A percentile compares a stretch with the other conserved stretches of the same genome.
Conservation (phyloP, 2,797 vertebrate genomes). For the Tokudaia muenninki region DNA sequence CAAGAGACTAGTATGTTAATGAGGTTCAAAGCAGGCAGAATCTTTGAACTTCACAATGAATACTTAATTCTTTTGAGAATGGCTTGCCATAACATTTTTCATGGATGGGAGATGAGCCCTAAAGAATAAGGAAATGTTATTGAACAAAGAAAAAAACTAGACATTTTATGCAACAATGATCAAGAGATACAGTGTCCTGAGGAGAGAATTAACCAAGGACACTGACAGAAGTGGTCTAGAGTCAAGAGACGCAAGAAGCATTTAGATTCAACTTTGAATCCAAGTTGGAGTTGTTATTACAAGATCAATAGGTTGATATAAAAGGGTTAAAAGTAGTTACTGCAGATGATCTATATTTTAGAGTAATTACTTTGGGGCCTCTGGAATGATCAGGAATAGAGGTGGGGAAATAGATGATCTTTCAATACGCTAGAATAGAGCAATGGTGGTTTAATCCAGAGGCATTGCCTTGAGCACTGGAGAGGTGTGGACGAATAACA, state of each 20-base stretch:
- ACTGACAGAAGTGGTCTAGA: background rate
- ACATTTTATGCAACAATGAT: background rate
- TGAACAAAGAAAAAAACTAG: background rate
- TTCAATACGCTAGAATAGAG: background rate
- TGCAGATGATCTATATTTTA: background rate
- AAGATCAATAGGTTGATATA: background rate
- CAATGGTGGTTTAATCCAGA: background rate
- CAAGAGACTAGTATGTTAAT: constrained; percentile 6
- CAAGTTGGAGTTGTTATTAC: background rate
- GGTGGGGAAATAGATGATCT: background rate
- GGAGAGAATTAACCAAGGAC: background rate
- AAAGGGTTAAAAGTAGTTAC: background rate
- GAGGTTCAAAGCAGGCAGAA: background rate
- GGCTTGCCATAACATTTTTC: background rate
- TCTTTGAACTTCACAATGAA: background rate
- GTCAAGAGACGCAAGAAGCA: background rate
- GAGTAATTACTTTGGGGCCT: background rate
- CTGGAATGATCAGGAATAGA: background rate
- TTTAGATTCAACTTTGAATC: background rate
- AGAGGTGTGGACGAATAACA: background rate
- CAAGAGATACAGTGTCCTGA: background rate
- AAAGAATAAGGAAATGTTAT: background rate
- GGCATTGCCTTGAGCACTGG: background rate
- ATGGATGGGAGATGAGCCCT: background rate
- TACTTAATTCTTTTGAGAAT: background rate